Evolutionary conservation across 2,888 invertebrate genomes (phyloP), one percentile per base, ranked within the genome.

Genomic region (Electrophaes corylata): DNA sequence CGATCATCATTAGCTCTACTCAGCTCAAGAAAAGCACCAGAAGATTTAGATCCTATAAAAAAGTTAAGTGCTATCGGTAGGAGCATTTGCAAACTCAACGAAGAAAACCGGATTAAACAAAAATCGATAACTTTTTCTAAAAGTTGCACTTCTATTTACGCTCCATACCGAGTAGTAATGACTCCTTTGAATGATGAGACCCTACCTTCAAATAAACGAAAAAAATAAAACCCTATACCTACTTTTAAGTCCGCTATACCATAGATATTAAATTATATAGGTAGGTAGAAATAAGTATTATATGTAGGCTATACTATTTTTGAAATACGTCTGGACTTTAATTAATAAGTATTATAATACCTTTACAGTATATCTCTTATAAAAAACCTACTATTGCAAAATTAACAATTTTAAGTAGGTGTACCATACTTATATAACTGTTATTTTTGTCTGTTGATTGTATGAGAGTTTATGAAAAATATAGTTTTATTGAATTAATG

Each of bases 51-150:
- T 65, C 78, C 88, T 11, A 81, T 88, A 20, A 86, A 88, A 71
- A 91, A 91, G 65, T 64, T 91, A 56, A 91, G 87, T 57, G 91
- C 91, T 18, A 77, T 91, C 56, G 91, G 91, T 60, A 86, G 75
- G 63, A 90, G 84, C 71, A 91, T 91, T 72, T 84, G 84, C 65
- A 88, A 88, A 66, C 71, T 90, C 41, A 81, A 81, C 55, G 83
- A 83, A 60, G 87, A 87, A 71, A 83, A 71, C 65, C 81, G 71
- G 70, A 68, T 64, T 41, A 86, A 85, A 71, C 81, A 78, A 66
- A 88, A 88, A 69, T 72, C 80, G 19, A 84, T 86, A 62, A 76
- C 76, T 3, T 84, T 89, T 72, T 88, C 91, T 5, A 87, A 89
- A 70, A 88, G 84, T 71, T 88, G 84, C 67, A 83, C 86, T 1